Evolutionary conservation across 2,113 vertebrate genomes (phyloP), one percentile per base, ranked within the genome.

Genomic region (Castor canadensis): DNA sequence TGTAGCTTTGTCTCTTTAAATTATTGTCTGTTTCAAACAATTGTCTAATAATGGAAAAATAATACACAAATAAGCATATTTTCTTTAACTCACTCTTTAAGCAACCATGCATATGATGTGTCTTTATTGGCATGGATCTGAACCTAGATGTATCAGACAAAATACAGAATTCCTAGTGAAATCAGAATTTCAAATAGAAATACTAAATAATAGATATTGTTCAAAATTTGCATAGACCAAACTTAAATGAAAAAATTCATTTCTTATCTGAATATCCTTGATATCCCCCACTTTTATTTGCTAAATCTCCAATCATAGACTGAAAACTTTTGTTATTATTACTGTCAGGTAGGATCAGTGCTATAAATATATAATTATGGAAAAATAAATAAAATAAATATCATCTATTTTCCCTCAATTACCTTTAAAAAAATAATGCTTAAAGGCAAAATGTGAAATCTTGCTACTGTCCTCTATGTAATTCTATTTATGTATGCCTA

Each of bases 321-420:
- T 72, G 11, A 71, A 56, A 82, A 43, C 52, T 93, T 9, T 45
- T 66, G 45, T 77, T 56, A 45, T 76, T 69, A 40, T 88, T 89
- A 17, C 56, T 82, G 3, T 77, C 16, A 95, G 19, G 22, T 80
- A 45, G 62, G 30, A 13, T 71, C 45, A 88, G 32, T 60, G 38
- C 76, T 88, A 88, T 64, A 40, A 58, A 62, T 91, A 87, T 94
- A 54, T 45, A 90, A 87, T 83, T 87, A 38, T 35, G 30, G n/a
- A 73, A 71, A 77, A 10, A n/a, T 5, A n/a, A n/a, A n/a, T n/a
- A n/a, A n/a, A n/a, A n/a, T 72, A 91, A 96, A 77, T 67, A 89
- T 47, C n/a, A 77, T 66, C 24, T 60, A 17, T 73, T 91, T 72
- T 81, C 7, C 7, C 2, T 93, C 82, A 93, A 26, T 85, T 82